Evolutionary conservation across 2,888 invertebrate species (phyloP), one percentile per base, ranked within the genome.

Genomic region (Frankliniella fusca): DNA sequence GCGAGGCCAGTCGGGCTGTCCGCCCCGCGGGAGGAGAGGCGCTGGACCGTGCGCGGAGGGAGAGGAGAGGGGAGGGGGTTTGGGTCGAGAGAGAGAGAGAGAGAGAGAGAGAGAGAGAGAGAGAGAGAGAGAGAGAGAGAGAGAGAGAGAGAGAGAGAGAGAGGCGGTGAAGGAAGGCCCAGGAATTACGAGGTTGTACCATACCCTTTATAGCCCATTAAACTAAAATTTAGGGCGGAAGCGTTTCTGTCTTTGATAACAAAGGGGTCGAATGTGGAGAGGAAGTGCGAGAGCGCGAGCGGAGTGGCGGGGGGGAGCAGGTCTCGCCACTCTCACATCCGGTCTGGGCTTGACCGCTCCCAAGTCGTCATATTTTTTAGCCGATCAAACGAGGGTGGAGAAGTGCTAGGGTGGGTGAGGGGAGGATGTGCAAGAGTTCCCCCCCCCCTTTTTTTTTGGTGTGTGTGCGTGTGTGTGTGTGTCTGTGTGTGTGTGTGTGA

Each of bases 141-240:
- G 70, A 27, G 27, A 76, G 70, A 27, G 70, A 27, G 70, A 27
- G 23, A 8, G 70, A 11, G 70, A 9, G 27, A 76, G 70, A 8
- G 70, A 23, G 70, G 54, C 54, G 54, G 54, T 54, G 54, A 54
- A 54, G 54, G 54, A 54, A 54, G 54, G 54, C 54, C 38, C 18
- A 76, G 70, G 27, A 76, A 76, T 76, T 76, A 76, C 70, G 70
- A 76, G 70, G 27, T 23, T 76, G 70, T 76, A 76, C 70, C 70
- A 76, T 38, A 38, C 70, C 70, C 70, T 76, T 76, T 76, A 76
- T 76, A 76, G 70, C 70, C 70, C 70, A 76, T 76, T 76, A 76
- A 76, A 76, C 70, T 76, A 76, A 76, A 76, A 76, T 76, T 76
- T 76, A 76, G 70, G 70, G 70, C 70, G 70, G 70, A 76, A 76